These are phyloP conservation scores for Tuberolachnus salignus DNA, from an alignment of 2,888 invertebrate genomes.

Conservation along the genomic window DNA sequence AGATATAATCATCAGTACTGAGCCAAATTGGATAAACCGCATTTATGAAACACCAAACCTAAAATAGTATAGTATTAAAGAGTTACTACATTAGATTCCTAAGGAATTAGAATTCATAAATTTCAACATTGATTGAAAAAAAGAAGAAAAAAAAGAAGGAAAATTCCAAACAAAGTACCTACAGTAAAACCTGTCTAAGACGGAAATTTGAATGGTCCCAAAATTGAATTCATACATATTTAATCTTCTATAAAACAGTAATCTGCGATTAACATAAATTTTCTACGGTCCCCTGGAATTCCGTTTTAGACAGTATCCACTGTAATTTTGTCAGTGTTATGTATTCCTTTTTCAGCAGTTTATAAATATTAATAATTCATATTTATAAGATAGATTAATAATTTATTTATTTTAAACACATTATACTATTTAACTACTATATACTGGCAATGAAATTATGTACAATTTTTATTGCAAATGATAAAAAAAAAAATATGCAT, in stretches of 20 bases:
- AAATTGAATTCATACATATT: too few relatives aligned
- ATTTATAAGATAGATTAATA: constrained; percentile 1
- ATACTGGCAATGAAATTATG: neutral
- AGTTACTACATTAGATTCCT: constrained; percentile 21
- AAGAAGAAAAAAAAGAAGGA: neutral
- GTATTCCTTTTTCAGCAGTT: constrained; percentile 12
- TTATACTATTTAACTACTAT: constrained; percentile 2
- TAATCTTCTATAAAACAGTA: too few relatives aligned
- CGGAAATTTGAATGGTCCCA: too few relatives aligned
- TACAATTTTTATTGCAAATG: constrained; percentile 13
- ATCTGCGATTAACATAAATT: too few relatives aligned
- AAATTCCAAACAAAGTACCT: neutral
- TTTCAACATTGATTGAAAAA: neutral
- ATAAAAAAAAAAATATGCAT: neutral
- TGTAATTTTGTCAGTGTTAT: neutral
- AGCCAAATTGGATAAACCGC: neutral
- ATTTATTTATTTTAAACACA: constrained; percentile 10
- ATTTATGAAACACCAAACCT: constrained; percentile 23
- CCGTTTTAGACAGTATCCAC: too few relatives aligned
- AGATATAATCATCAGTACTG: neutral
- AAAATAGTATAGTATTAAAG: constrained; percentile 28
- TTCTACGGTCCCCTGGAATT: too few relatives aligned
- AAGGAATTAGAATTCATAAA: constrained; percentile 5
- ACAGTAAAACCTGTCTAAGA: too few relatives aligned
- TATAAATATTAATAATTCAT: constrained; percentile 18